These are phyloP conservation scores for Antheraea pernyi DNA, from an alignment of 1,140 invertebrate genomes.

Conservation along the genomic window DNA sequence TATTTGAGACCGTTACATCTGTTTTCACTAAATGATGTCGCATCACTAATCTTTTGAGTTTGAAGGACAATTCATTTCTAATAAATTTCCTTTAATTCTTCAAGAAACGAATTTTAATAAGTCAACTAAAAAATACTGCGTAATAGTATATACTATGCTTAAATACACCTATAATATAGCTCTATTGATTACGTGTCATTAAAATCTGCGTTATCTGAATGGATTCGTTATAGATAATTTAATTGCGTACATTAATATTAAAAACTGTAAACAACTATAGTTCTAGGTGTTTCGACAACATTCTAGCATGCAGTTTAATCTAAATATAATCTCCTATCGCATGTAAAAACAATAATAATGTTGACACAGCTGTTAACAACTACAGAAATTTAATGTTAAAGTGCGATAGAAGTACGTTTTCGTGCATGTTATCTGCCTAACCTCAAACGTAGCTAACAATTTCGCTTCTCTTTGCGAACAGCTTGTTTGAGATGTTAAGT, in stretches of 20 bases:
- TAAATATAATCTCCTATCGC: not conserved
- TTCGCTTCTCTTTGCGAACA: too few species aligned
- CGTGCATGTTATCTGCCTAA: too few species aligned
- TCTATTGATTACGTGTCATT: conserved; percentile 3
- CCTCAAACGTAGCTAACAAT: too few species aligned
- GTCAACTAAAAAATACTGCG: not conserved
- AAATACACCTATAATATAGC: not conserved
- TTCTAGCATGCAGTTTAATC: not conserved
- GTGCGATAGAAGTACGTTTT: too few species aligned
- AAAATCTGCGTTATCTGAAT: not conserved
- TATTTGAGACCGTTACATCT: too few species aligned
- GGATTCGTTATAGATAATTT: not conserved
- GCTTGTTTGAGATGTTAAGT: too few species aligned
- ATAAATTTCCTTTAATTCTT: not conserved
- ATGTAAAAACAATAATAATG: conserved; percentile 10
- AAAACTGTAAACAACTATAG: not conserved
- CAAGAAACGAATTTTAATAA: not conserved
- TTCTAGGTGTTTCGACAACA: not conserved
- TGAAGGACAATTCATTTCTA: too few species aligned
- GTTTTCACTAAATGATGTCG: too few species aligned
- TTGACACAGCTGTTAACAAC: conserved; percentile 11
- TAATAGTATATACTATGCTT: not conserved
- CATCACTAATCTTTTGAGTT: too few species aligned
- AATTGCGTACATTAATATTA: not conserved
- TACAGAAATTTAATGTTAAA: not conserved